phyloP scores from a whole-genome alignment of 2,797 vertebrate species.

The Fistularia tabacaria region DNA sequence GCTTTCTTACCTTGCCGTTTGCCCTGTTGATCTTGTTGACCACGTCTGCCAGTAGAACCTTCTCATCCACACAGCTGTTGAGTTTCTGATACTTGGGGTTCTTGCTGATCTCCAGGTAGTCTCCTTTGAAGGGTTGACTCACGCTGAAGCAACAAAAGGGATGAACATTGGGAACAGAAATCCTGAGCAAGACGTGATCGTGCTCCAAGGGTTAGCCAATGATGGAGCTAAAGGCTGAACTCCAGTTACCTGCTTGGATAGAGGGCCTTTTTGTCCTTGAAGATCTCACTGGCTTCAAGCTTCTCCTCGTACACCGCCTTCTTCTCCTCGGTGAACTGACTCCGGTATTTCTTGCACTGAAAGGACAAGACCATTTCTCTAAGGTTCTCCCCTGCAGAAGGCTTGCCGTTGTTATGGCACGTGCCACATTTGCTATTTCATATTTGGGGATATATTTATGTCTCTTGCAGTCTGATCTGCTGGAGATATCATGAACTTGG shows the following conservation, averaged over 20 bases:
- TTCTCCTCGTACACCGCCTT: conserved; percentile 95
- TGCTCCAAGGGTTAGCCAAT: not conserved
- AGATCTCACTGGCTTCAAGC: conserved; percentile 94
- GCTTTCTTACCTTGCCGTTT: conserved; percentile 87
- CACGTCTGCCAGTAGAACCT: conserved; percentile 92
- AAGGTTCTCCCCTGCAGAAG: too few species aligned
- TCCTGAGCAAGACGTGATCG: not conserved
- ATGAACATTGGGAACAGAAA: not conserved
- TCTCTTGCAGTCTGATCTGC: too few species aligned
- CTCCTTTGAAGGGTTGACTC: conserved; percentile 92
- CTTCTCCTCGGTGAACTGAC: conserved; percentile 91
- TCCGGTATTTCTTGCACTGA: conserved; percentile 93
- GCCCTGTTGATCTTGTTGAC: conserved; percentile 98
- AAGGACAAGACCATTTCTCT: too few species aligned
- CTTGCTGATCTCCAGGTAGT: conserved; percentile 94
- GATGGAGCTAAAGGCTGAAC: not conserved
- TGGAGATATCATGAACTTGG: too few species aligned
- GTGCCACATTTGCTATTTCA: too few species aligned
- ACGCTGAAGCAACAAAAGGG: conserved; percentile 74
- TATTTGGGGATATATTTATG: too few species aligned
- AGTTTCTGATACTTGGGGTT: conserved; percentile 98
- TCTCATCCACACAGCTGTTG: conserved; percentile 87
- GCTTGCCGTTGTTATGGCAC: too few species aligned
- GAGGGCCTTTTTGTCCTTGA: conserved; percentile 96
- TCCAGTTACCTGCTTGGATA: conserved; percentile 89